Base-by-base conservation (phyloP, 2,113 vertebrate species). In the Junco hyemalis region DNA sequence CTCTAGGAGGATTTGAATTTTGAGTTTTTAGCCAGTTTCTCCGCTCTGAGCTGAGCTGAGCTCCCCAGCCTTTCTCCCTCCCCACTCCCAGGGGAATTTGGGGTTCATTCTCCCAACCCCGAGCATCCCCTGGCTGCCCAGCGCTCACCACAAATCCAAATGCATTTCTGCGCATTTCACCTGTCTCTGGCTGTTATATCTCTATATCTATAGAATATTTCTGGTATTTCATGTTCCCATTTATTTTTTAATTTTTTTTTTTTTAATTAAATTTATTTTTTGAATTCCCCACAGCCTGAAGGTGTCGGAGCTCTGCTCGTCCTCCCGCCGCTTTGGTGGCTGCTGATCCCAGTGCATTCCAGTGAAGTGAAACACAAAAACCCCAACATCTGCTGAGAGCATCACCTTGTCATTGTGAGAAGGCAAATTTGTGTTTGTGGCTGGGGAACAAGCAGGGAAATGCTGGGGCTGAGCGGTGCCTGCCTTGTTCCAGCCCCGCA, bases 271-370 rank as follows among this genome's bases (percentile, higher is more conserved):
- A 42, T 42, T 5, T 42, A 16, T 16, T n/a, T 93, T 64, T 16
- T 50, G 14, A 57, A 8, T 56, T 11, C 9, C 3, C 10, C 14
- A 14, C 26, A 9, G 14, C 5, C 1, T 5, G 1, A 38, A 45
- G 31, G 23, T 45, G 71, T 29, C 36, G 4, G 48, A 15, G 56
- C 19, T 40, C 21, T 82, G 60, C 71, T 69, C n/a, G 6, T 8
- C 14, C 48, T 0, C 31, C 26, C 19, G 23, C n/a, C 22, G n/a
- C 9, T 28, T 35, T 45, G 74, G 79, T 31, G 51, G 31, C 65
- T 70, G 53, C 15, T 73, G 51, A 29, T 85, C 6, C 1, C 45
- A 22, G 33, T 7, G 38, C 42, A 25, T 85, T 8, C 1, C 50
- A 24, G 33, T 9, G 38, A 18, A 22, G 40, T 11, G 9, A 73